Conservation (phyloP, 1,140 invertebrate genomes). For the Yoshiicerus persimilis region DNA sequence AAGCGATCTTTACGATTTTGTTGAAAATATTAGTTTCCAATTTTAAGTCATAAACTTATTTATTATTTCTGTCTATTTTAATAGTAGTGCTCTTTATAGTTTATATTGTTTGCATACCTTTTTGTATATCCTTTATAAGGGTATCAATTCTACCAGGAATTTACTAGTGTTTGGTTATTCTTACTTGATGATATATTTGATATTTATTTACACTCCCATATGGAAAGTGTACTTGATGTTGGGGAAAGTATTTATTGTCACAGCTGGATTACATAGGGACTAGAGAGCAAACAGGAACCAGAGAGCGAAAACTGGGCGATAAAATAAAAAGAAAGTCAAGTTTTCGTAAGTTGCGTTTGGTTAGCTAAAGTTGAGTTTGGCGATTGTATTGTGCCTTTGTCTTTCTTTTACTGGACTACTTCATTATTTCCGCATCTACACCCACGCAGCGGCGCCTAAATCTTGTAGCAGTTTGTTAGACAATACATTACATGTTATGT, state of each 20-base stretch:
- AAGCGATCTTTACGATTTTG: no score
- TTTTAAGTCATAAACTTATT: no score
- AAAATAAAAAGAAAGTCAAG: background rate
- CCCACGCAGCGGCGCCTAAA: background rate
- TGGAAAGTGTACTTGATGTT: no score
- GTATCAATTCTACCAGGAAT: no score
- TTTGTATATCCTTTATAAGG: no score
- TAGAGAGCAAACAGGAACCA: background rate
- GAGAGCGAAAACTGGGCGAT: background rate
- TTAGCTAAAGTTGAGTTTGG: background rate
- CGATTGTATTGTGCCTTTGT: background rate
- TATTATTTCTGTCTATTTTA: no score
- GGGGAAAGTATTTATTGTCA: constrained; percentile 29
- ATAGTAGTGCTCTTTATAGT: no score
- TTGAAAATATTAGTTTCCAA: no score
- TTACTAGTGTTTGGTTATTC: background rate
- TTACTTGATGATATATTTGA: no score
- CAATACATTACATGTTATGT: background rate
- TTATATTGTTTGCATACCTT: no score
- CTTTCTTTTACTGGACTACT: background rate
- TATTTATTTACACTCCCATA: no score
- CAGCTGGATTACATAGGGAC: constrained; percentile 28
- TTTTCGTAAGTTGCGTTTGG: background rate
- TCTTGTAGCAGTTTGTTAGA: background rate
- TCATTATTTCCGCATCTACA: constrained; percentile 2